Percentiles rank a stretch among this genome's conserved stretches.
Evolutionary conservation across 2,113 vertebrate species (phyloP).

Genomic region (Thunnus thynnus): DNA sequence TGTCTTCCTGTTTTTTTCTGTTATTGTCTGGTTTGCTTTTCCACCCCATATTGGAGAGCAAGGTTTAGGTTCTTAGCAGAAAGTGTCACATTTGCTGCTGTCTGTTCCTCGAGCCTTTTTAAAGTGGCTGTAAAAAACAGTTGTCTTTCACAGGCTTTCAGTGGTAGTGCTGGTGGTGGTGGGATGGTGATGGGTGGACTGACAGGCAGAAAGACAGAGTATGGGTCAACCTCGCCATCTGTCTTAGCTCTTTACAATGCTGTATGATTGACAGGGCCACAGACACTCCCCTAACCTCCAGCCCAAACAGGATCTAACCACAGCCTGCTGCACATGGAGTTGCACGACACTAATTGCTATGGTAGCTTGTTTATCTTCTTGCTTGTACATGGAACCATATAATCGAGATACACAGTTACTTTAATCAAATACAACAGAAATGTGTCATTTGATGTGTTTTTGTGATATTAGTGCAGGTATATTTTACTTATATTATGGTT

Average conservation of each 20-base stretch:
- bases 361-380: slow-evolving; percentile 37
- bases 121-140: slow-evolving; percentile 69
- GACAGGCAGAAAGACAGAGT: slow-evolving; percentile 64
- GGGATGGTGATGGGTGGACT: slow-evolving; percentile 46
- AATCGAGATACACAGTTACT: slow-evolving; percentile 39
- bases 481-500: not conserved
- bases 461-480: not conserved
- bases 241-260: slow-evolving; percentile 68
- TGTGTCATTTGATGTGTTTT: slow-evolving; percentile 25
- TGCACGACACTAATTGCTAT: slow-evolving; percentile 52
- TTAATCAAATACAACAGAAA: slow-evolving; percentile 21
- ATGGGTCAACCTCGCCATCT: slow-evolving; percentile 77
- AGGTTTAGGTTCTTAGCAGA: not conserved
- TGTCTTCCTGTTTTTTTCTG: not conserved
- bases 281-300: slow-evolving; percentile 48
- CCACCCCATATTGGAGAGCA: not conserved
- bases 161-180: slow-evolving; percentile 37
- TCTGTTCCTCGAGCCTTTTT: slow-evolving; percentile 55
- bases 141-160: slow-evolving; percentile 66
- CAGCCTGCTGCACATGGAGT: slow-evolving; percentile 31
- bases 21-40: not conserved
- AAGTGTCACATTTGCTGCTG: slow-evolving; percentile 60
- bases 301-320: slow-evolving; percentile 41
- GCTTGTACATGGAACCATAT: slow-evolving; percentile 48
- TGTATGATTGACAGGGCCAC: slow-evolving; percentile 64